These are phyloP conservation scores for Microplitis mediator DNA, from an alignment of 1,140 invertebrate genomes.

Conservation along the genomic window DNA sequence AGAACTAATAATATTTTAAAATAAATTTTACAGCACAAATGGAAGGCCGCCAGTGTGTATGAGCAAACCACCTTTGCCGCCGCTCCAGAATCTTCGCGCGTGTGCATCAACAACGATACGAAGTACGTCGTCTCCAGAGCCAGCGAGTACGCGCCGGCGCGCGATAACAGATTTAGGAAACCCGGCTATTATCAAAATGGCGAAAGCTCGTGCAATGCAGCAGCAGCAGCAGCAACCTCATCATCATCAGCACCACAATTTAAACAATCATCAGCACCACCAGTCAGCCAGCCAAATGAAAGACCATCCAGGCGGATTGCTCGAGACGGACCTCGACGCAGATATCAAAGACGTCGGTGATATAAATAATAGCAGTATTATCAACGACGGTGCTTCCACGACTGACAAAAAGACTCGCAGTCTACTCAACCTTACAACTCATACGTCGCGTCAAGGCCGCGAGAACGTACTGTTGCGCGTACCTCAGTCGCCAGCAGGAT, in stretches of 20 bases:
- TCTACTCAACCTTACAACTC: slow-evolving; percentile 74
- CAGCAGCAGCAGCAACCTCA: slow-evolving; percentile 31
- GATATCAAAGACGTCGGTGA: slow-evolving; percentile 43
- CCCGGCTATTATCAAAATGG: slow-evolving; percentile 61
- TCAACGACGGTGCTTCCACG: slow-evolving; percentile 60
- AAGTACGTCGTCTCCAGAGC: slow-evolving; percentile 44
- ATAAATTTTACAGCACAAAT: slow-evolving; percentile 40
- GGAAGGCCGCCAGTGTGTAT: slow-evolving; percentile 60
- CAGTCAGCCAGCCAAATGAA: slow-evolving; percentile 34
- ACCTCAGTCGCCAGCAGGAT: slow-evolving; percentile 53
- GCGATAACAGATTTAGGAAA: slow-evolving; percentile 59
- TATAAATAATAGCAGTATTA: slow-evolving; percentile 36
- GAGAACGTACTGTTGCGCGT: slow-evolving; percentile 50
- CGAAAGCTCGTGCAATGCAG: slow-evolving; percentile 61
- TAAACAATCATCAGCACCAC: slow-evolving; percentile 7
- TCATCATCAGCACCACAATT: slow-evolving; percentile 14
- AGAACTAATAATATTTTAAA: too few species aligned
- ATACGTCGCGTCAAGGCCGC: slow-evolving; percentile 60
- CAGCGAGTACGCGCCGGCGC: slow-evolving; percentile 56
- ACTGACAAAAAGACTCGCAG: slow-evolving; percentile 75
- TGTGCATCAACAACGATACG: slow-evolving; percentile 35
- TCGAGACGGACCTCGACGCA: slow-evolving; percentile 86
- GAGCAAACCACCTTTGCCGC: slow-evolving; percentile 57
- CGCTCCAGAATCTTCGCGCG: slow-evolving; percentile 44
- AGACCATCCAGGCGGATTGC: slow-evolving; percentile 67